Evolutionary conservation across 2,113 vertebrate genomes (phyloP).

Genomic region (Hyperopisus bebe): DNA sequence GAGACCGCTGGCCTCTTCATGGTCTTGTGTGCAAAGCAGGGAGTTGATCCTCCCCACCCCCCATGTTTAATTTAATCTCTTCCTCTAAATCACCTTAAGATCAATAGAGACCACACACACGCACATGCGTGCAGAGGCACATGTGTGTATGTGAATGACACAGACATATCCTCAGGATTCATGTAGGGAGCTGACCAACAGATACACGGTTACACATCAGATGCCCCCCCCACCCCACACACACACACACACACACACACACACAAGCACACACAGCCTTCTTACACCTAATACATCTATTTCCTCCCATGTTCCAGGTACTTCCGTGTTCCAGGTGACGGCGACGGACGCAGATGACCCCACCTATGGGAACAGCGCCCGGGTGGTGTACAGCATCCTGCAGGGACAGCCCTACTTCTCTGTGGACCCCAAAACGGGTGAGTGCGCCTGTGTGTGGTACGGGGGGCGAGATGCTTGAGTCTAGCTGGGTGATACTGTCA

Average conservation of each 20-base stretch:
- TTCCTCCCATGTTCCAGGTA: background rate
- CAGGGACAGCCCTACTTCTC: constrained; percentile 10
- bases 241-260: no score
- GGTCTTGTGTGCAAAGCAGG: background rate
- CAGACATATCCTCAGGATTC: background rate
- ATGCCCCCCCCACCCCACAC: no score
- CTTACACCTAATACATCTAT: background rate
- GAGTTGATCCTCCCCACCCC: background rate
- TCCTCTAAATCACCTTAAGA: background rate
- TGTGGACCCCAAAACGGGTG: constrained; percentile 7
- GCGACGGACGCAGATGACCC: background rate
- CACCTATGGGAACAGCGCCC: constrained; percentile 3
- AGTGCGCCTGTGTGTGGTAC: background rate
- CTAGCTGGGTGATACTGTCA: background rate
- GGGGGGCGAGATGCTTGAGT: background rate
- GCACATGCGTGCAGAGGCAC: background rate
- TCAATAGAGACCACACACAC: background rate
- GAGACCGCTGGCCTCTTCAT: background rate
- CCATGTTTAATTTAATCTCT: background rate
- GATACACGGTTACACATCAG: background rate
- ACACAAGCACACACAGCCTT: no score
- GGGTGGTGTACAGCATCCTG: constrained; percentile 8
- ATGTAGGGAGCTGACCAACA: background rate
- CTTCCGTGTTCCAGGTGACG: constrained; percentile 10
- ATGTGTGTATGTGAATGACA: constrained; percentile 2